phyloP scores from a whole-genome alignment of 2,888 invertebrate genomes.

The Nemotelus nigrinus region DNA sequence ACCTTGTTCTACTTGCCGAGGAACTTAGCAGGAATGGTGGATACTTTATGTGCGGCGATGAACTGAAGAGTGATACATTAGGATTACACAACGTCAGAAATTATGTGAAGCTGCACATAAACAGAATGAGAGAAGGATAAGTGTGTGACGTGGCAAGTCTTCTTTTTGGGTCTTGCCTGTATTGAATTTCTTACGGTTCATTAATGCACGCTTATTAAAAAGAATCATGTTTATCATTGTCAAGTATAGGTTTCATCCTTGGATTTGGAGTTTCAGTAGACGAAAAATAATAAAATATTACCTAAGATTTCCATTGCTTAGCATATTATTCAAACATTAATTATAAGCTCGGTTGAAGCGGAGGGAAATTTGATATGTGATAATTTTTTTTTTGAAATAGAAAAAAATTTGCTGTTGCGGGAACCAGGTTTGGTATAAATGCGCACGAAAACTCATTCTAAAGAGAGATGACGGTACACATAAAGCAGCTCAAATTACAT shows the following conservation, averaged over 20 bases:
- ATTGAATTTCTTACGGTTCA: conserved; percentile 6
- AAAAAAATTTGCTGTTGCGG: no score
- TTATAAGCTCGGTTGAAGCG: no score
- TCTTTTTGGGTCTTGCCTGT: neutral
- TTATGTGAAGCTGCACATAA: neutral
- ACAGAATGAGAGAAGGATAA: no score
- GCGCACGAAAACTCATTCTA: no score
- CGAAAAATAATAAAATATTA: no score
- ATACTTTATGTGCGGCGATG: neutral
- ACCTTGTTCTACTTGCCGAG: conserved; percentile 1
- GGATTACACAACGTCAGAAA: conserved; percentile 16
- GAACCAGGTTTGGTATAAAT: no score
- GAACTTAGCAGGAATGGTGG: neutral
- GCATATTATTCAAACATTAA: no score
- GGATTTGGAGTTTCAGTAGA: neutral
- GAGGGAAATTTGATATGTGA: no score
- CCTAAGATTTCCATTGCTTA: no score
- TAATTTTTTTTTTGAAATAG: no score
- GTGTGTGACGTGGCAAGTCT: neutral
- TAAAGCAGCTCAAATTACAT: no score
- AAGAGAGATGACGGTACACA: no score
- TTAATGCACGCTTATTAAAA: conserved; percentile 30
- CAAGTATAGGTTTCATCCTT: neutral
- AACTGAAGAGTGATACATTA: conserved; percentile 5
- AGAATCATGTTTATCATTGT: conserved; percentile 13